A percentile compares a stretch with the other conserved stretches of the same genome.
These are phyloP conservation scores for Danio choprae DNA, from an alignment of 2,797 vertebrate genomes.

Conservation along the genomic window DNA sequence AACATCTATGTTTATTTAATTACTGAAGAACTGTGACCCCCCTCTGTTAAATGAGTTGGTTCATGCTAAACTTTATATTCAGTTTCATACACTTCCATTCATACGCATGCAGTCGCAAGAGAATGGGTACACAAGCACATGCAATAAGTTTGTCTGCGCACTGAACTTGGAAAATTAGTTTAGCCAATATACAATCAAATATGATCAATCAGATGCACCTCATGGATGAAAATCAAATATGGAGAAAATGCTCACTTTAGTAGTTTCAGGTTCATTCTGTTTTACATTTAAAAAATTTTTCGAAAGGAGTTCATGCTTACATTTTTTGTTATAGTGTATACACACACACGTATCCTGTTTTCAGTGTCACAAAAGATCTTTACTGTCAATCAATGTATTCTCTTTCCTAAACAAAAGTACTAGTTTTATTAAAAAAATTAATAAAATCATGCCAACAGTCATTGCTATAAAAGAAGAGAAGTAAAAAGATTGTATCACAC, in stretches of 20 bases:
- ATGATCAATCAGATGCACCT: neutral
- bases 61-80: conserved; percentile 18
- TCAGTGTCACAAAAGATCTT: neutral
- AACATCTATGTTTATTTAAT: neutral
- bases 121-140: conserved; percentile 40
- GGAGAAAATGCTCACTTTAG: neutral
- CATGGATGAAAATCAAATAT: neutral
- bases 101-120: conserved; percentile 14
- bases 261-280: neutral
- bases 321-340: too few relatives aligned
- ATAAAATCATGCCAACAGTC: neutral
- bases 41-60: neutral
- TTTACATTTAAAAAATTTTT: too few relatives aligned
- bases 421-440: neutral
- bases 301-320: too few relatives aligned
- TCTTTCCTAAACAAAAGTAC: neutral
- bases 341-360: too few relatives aligned
- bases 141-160: conserved; percentile 12
- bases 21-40: neutral
- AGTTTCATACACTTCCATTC: neutral
- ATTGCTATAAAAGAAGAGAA: neutral
- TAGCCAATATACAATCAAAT: neutral
- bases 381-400: neutral
- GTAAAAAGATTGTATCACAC: neutral
- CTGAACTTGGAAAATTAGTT: neutral